A percentile compares a stretch with the other conserved stretches of the same genome.
Conservation (phyloP, 2,113 vertebrate species). For the Mustela nigripes region DNA sequence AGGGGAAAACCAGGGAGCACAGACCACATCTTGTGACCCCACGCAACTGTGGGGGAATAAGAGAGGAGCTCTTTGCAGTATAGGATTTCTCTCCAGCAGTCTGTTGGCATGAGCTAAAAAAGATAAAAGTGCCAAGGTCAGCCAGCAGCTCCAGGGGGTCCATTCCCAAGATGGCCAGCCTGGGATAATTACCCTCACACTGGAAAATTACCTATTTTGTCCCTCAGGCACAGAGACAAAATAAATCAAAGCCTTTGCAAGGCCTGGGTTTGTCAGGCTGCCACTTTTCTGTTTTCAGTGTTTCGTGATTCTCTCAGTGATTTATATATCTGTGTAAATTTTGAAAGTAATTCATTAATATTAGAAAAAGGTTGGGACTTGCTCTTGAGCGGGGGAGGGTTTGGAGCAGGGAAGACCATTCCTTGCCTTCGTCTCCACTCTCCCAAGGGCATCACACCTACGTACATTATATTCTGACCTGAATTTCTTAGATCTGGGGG, state of each 20-base stretch:
- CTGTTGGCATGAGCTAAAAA: not conserved
- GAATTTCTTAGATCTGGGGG: not conserved
- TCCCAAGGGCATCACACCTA: not conserved
- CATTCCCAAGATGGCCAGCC: slow-evolving; percentile 31
- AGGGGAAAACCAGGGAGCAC: not conserved
- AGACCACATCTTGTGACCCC: not conserved
- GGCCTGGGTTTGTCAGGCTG: not conserved
- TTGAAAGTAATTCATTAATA: slow-evolving; percentile 68
- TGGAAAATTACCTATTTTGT: slow-evolving; percentile 56
- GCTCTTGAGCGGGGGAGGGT: not conserved
- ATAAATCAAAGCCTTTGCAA: slow-evolving; percentile 69
- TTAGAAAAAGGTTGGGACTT: slow-evolving; percentile 37
- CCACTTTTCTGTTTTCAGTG: not conserved
- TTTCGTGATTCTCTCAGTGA: slow-evolving; percentile 28
- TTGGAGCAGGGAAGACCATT: not conserved
- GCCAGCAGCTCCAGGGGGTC: slow-evolving; percentile 24
- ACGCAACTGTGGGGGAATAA: not conserved
- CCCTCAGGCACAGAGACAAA: slow-evolving; percentile 50
- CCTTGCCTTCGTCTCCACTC: not conserved
- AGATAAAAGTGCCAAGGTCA: slow-evolving; percentile 65
- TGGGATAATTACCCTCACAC: slow-evolving; percentile 29
- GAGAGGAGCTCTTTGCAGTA: not conserved
- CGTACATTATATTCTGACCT: slow-evolving; percentile 18
- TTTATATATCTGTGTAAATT: slow-evolving; percentile 52
- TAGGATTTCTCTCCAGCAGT: not conserved